A percentile compares a stretch with the other conserved stretches of the same genome.
These are phyloP conservation scores for Myxocyprinus asiaticus DNA, from an alignment of 2,113 vertebrate genomes.

Conservation along the genomic window DNA sequence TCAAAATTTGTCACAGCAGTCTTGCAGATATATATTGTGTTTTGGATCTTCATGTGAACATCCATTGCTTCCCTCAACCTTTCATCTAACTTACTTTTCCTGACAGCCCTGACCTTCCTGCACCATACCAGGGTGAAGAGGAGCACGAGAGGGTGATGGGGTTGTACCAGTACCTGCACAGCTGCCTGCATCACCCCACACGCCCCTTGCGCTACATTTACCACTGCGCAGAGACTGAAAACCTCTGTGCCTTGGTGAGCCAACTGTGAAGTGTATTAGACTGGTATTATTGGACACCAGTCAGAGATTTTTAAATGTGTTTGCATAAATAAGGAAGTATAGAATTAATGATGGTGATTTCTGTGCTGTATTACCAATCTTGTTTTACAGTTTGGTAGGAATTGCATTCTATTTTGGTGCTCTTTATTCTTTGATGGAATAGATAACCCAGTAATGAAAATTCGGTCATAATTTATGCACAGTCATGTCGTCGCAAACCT, in stretches of 20 bases:
- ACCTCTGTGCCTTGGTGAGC: slow-evolving; percentile 92
- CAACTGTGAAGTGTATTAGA: not conserved
- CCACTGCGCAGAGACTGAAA: slow-evolving; percentile 86
- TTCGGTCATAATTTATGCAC: no score
- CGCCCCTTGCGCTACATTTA: slow-evolving; percentile 90
- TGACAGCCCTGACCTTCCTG: slow-evolving; percentile 87
- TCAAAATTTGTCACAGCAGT: not conserved
- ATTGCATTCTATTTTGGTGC: not conserved
- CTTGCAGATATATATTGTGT: no score
- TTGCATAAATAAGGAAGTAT: not conserved
- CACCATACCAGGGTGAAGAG: slow-evolving; percentile 82
- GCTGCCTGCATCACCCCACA: slow-evolving; percentile 88
- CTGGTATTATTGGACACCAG: not conserved
- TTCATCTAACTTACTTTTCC: slow-evolving; percentile 36
- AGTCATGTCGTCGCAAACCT: no score
- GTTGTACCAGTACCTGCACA: slow-evolving; percentile 93
- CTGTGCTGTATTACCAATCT: not conserved
- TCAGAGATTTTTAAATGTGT: not conserved
- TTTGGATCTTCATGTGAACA: no score
- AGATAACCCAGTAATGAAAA: no score
- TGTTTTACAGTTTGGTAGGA: not conserved
- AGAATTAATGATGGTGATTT: not conserved
- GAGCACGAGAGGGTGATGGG: slow-evolving; percentile 88
- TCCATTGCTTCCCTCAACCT: not conserved
- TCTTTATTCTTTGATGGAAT: not conserved